Evolutionary conservation across 2,797 vertebrate species (phyloP).

Genomic region (Botia kubotai): DNA sequence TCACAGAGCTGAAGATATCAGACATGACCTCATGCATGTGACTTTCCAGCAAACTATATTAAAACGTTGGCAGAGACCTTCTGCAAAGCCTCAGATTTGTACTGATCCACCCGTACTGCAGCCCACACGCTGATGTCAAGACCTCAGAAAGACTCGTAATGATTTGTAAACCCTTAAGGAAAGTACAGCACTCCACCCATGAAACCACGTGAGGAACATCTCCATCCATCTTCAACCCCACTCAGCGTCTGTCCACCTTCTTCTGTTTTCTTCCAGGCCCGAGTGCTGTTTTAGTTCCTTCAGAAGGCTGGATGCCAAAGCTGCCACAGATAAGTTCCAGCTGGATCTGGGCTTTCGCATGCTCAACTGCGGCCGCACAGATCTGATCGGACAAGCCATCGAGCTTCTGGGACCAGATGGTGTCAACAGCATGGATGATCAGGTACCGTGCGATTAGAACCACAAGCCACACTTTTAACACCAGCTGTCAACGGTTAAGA

Average conservation of each 20-base stretch:
- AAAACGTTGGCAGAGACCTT: constrained; percentile 32
- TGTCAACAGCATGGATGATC: constrained; percentile 97
- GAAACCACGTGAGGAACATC: constrained; percentile 7
- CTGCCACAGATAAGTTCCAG: constrained; percentile 93
- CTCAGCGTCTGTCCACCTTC: not conserved
- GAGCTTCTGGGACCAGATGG: constrained; percentile 90
- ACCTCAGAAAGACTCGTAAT: constrained; percentile 26
- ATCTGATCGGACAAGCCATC: constrained; percentile 94
- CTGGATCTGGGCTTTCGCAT: constrained; percentile 96
- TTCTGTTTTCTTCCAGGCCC: constrained; percentile 72
- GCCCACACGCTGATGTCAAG: constrained; percentile 43
- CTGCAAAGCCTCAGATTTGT: constrained; percentile 34
- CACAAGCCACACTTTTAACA: constrained; percentile 7
- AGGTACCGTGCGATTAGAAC: constrained; percentile 76
- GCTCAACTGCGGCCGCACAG: constrained; percentile 96
- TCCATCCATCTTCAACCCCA: not conserved
- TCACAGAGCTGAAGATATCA: no score
- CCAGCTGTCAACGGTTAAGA: not conserved
- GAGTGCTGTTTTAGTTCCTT: constrained; percentile 96
- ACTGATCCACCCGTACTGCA: constrained; percentile 30
- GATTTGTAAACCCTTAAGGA: constrained; percentile 42
- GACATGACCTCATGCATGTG: no score
- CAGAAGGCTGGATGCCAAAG: constrained; percentile 91
- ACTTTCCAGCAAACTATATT: constrained; percentile 28
- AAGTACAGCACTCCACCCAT: constrained; percentile 33